These are phyloP conservation scores for Moxostoma hubbsi DNA, from an alignment of 2,797 vertebrate species.

Conservation along the genomic window DNA sequence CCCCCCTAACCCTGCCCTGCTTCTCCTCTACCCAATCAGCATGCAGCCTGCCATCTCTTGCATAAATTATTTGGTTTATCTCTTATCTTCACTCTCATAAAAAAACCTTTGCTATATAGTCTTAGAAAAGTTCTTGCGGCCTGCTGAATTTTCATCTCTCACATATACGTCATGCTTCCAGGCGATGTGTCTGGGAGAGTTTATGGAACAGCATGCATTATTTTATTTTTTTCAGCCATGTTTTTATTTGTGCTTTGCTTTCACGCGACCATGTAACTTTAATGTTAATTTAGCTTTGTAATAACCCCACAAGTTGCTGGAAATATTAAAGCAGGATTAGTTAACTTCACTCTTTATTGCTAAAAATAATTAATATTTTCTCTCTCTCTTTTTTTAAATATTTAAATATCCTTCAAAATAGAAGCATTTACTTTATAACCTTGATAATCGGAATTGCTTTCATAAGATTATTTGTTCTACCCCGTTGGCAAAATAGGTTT, in stretches of 20 bases:
- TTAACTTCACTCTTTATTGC: too few species aligned
- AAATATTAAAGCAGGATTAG: too few species aligned
- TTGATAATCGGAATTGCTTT: too few species aligned
- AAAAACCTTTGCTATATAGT: constrained; percentile 16
- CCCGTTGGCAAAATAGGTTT: too few species aligned
- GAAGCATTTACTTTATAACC: too few species aligned
- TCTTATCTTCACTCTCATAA: constrained; percentile 26
- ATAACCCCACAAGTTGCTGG: not conserved
- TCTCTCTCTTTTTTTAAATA: too few species aligned
- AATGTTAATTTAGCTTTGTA: constrained; percentile 13
- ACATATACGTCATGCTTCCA: constrained; percentile 16
- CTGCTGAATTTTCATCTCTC: constrained; percentile 43
- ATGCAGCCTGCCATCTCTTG: constrained; percentile 63
- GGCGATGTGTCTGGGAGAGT: constrained; percentile 16
- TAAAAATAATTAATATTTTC: too few species aligned
- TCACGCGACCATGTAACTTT: constrained; percentile 6
- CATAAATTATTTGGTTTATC: constrained; percentile 17
- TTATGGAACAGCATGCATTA: constrained; percentile 35
- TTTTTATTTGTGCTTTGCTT: constrained; percentile 26
- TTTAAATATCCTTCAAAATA: too few species aligned
- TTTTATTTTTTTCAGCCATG: not conserved
- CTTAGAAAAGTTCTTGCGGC: constrained; percentile 17
- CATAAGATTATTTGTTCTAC: too few species aligned
- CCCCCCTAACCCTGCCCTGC: constrained; percentile 55
- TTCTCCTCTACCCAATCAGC: constrained; percentile 59